Percentiles rank a stretch among this genome's conserved stretches.
Conservation (phyloP, 37 sponge, comb jelly and placozoan species). For the Ephydatia muelleri region DNA sequence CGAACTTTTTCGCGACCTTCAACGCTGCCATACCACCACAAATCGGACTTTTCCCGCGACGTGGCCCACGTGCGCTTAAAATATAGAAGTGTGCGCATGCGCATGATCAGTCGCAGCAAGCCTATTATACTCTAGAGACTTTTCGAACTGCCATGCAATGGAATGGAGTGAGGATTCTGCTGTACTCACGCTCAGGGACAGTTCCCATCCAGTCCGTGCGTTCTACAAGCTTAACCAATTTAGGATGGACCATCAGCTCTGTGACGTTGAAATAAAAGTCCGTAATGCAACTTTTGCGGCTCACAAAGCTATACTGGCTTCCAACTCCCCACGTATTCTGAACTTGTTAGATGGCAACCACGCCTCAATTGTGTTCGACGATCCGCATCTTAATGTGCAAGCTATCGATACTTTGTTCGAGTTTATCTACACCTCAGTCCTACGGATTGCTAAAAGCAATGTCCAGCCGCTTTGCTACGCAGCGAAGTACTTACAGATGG, state of each 20-base stretch:
- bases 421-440: constrained; percentile 42
- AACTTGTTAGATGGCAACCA: not conserved
- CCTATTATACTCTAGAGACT: not conserved
- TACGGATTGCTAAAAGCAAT: constrained; percentile 19
- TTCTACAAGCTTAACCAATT: constrained; percentile 30
- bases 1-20: not conserved
- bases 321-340: constrained; percentile 35
- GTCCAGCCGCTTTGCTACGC: constrained; percentile 31
- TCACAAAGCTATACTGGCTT: constrained; percentile 34
- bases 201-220: constrained; percentile 21
- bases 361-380: not conserved
- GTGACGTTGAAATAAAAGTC: constrained; percentile 30
- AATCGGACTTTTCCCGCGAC: not conserved
- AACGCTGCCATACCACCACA: not conserved
- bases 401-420: constrained; percentile 32
- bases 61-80: not conserved
- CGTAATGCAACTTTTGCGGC: constrained; percentile 10
- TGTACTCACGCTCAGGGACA: constrained; percentile 29
- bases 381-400: not conserved
- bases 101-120: too few species aligned
- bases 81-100: not conserved
- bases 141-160: constrained; percentile 2
- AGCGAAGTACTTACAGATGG: constrained; percentile 13
- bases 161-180: constrained; percentile 15
- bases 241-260: constrained; percentile 17